Conservation (phyloP, 1,140 invertebrate species). For the Chrysoperla carnea region DNA sequence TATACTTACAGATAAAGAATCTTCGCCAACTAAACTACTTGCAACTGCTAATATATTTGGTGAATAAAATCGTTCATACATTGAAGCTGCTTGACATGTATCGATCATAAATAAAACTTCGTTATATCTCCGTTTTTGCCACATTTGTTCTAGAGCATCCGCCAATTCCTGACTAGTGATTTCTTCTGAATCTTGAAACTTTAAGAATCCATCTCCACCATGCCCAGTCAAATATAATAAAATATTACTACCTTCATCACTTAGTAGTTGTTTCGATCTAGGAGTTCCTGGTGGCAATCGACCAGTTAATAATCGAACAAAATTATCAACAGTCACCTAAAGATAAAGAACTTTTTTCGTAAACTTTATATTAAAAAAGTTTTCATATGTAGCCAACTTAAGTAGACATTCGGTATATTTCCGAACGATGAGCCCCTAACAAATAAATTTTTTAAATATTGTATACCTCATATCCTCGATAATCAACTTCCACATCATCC, state of each 20-base stretch:
- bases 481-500: constrained; percentile 99
- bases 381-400: no score
- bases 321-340: constrained; percentile 93
- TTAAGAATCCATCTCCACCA: constrained; percentile 97
- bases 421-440: neutral
- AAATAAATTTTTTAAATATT: no score
- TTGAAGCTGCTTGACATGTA: constrained; percentile 97
- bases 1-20: constrained; percentile 77
- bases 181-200: constrained; percentile 99
- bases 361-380: no score
- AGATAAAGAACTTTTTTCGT: constrained; percentile 6
- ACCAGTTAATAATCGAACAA: constrained; percentile 89
- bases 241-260: constrained; percentile 95
- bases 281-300: constrained; percentile 79
- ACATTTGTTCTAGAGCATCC: constrained; percentile 99
- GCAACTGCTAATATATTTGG: constrained; percentile 95
- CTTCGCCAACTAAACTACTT: constrained; percentile 93
- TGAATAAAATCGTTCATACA: constrained; percentile 96
- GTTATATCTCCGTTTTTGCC: constrained; percentile 96
- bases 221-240: constrained; percentile 94
- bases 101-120: constrained; percentile 98
- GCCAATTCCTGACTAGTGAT: constrained; percentile 97
- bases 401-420: no score
- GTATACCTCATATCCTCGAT: constrained; percentile 88
- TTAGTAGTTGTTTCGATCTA: constrained; percentile 84